Conservation (phyloP, 2,797 vertebrate species). For the Coluber constrictor region DNA sequence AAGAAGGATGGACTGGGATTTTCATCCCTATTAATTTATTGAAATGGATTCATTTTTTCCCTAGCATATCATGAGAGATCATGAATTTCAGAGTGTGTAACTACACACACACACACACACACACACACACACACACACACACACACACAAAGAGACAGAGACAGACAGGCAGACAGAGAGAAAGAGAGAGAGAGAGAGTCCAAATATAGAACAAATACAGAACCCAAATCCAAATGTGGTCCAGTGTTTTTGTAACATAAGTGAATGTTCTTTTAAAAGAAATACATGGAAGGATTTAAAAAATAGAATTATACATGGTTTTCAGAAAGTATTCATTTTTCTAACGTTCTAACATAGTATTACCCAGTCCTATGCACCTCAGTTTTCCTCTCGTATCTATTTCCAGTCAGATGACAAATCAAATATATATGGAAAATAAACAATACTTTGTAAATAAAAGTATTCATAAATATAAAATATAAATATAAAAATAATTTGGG, state of each 20-base stretch:
- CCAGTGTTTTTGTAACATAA: slow-evolving; percentile 66
- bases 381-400: background rate
- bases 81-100: slow-evolving; percentile 79
- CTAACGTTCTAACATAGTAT: slow-evolving; percentile 51
- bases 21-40: slow-evolving; percentile 82
- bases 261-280: slow-evolving; percentile 68
- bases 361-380: background rate
- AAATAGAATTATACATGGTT: slow-evolving; percentile 64
- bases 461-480: slow-evolving; percentile 36
- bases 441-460: slow-evolving; percentile 52
- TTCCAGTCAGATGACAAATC: background rate
- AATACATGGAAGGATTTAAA: slow-evolving; percentile 60
- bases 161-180: background rate
- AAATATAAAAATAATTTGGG: slow-evolving; percentile 3
- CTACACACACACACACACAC: slow-evolving; percentile 55
- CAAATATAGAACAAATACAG: slow-evolving; percentile 46
- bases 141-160: background rate
- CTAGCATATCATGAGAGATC: slow-evolving; percentile 75
- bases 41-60: slow-evolving; percentile 77
- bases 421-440: slow-evolving; percentile 58
- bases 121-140: too few relatives aligned
- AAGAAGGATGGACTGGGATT: slow-evolving; percentile 79
- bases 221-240: slow-evolving; percentile 72
- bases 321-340: slow-evolving; percentile 70
- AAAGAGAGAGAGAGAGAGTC: background rate